phyloP scores from a whole-genome alignment of 2,797 vertebrate species.

The Helostoma temminkii region DNA sequence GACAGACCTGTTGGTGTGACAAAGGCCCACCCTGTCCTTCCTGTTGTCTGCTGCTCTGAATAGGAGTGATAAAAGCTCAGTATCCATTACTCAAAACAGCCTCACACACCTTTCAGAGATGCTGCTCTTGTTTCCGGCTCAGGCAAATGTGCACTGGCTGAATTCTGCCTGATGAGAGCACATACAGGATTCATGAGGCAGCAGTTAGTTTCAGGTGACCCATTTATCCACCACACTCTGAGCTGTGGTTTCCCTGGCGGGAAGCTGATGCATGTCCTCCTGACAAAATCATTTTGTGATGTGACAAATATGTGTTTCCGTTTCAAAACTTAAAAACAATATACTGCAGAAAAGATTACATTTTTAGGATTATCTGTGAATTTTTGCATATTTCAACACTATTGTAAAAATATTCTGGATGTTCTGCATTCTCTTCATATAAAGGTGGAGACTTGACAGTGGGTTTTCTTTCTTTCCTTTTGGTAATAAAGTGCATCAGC shows the following conservation, averaged over 20 bases:
- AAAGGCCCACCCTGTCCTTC: conserved; percentile 49
- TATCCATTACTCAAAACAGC: conserved; percentile 56
- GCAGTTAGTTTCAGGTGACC: conserved; percentile 12
- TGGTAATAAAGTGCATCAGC: too few species aligned
- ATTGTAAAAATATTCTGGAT: background rate
- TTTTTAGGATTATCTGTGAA: too few species aligned
- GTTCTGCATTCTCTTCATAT: too few species aligned
- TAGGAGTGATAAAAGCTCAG: conserved; percentile 57
- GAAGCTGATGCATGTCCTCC: background rate
- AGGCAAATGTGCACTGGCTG: conserved; percentile 12
- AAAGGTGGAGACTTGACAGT: too few species aligned
- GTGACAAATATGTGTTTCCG: too few species aligned
- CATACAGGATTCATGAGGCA: conserved; percentile 31
- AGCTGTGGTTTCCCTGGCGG: conserved; percentile 5
- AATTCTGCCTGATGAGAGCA: conserved; percentile 10
- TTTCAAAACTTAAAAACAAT: background rate
- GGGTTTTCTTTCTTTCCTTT: too few species aligned
- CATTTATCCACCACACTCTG: background rate
- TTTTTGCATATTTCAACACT: background rate
- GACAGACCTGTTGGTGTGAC: conserved; percentile 55
- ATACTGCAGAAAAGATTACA: too few species aligned
- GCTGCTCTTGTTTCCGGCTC: conserved; percentile 7
- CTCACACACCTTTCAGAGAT: conserved; percentile 14
- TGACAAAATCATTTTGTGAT: too few species aligned
- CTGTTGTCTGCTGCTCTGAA: conserved; percentile 59